Percentiles rank a stretch among this genome's conserved stretches.
These are phyloP conservation scores for Oxystoma pomonae DNA, from an alignment of 2,888 invertebrate species.

Conservation along the genomic window DNA sequence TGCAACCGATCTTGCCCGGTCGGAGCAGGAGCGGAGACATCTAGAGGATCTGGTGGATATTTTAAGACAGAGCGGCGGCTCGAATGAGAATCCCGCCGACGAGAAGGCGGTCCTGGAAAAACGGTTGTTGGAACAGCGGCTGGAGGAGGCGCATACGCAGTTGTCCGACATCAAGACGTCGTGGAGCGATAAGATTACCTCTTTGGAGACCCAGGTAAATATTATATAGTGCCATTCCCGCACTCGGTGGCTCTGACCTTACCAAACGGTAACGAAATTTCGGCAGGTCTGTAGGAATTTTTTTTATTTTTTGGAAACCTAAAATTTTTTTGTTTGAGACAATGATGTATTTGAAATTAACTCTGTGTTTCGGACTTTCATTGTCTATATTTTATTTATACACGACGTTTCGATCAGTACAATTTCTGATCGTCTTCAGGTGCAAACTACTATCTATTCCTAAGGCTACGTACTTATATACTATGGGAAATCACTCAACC, in stretches of 20 bases:
- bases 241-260: not conserved
- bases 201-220: constrained; percentile 80
- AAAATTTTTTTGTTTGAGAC: too few species aligned
- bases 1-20: constrained; percentile 65
- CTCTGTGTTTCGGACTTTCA: too few species aligned
- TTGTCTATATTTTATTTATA: too few species aligned
- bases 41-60: constrained; percentile 60
- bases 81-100: constrained; percentile 50
- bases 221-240: not conserved
- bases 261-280: not conserved
- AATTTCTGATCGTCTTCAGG: too few species aligned
- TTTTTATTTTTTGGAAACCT: not conserved
- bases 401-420: too few species aligned
- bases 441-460: too few species aligned
- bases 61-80: constrained; percentile 49
- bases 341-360: too few species aligned
- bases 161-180: constrained; percentile 85
- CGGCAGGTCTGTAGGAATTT: too few species aligned
- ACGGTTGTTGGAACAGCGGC: constrained; percentile 66
- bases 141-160: constrained; percentile 83
- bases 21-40: constrained; percentile 72
- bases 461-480: too few species aligned
- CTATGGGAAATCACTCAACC: too few species aligned
- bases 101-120: constrained; percentile 57
- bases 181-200: constrained; percentile 87